These are phyloP conservation scores for Mythimna vitellina DNA, from an alignment of 2,888 invertebrate species.

Conservation along the genomic window DNA sequence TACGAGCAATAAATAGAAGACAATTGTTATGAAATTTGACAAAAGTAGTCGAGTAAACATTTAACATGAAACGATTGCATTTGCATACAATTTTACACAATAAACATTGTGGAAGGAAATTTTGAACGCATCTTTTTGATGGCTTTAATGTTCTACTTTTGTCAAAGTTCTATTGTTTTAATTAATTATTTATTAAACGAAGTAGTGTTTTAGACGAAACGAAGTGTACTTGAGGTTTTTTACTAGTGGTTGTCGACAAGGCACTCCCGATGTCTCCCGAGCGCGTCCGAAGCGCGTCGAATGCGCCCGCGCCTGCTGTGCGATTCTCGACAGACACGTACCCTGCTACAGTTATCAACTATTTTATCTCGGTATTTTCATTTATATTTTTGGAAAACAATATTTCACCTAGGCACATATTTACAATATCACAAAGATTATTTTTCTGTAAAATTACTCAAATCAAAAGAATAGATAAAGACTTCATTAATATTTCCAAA, in stretches of 20 bases:
- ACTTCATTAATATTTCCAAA: constrained; percentile 62
- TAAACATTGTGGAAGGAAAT: constrained; percentile 64
- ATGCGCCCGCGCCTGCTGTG: background rate
- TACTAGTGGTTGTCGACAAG: constrained; percentile 63
- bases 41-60: constrained; percentile 74
- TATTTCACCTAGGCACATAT: constrained; percentile 67
- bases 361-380: constrained; percentile 55
- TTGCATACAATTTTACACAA: constrained; percentile 66
- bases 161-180: constrained; percentile 80
- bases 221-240: constrained; percentile 78
- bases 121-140: constrained; percentile 72
- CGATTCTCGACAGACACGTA: constrained; percentile 21
- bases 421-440: constrained; percentile 69
- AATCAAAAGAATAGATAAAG: constrained; percentile 50
- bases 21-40: constrained; percentile 82
- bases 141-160: constrained; percentile 77
- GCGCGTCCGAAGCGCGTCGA: constrained; percentile 1
- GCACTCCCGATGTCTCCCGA: constrained; percentile 25
- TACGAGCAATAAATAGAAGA: constrained; percentile 87
- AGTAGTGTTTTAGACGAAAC: constrained; percentile 74
- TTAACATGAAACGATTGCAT: constrained; percentile 58
- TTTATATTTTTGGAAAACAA: constrained; percentile 76
- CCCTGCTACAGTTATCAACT: constrained; percentile 33
- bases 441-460: constrained; percentile 69
- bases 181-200: constrained; percentile 72